Percentiles rank a stretch among this genome's conserved stretches.
phyloP scores from a whole-genome alignment of 2,797 vertebrate species.

The Oreochromis mossambicus region DNA sequence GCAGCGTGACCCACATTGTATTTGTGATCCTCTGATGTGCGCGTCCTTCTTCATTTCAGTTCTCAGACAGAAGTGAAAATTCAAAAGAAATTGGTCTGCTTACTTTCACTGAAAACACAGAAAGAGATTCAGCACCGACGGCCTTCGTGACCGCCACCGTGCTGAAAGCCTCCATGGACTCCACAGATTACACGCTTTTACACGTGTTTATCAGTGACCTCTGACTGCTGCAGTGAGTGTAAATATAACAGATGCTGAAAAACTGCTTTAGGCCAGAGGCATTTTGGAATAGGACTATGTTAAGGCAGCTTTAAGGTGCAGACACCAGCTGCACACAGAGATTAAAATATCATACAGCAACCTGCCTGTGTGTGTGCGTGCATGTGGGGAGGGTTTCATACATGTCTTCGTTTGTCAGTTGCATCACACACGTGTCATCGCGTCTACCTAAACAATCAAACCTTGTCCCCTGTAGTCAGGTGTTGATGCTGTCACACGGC shows the following conservation, averaged over 20 bases:
- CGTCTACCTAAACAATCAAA: background rate
- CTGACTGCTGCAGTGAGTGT: background rate
- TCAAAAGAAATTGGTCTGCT: background rate
- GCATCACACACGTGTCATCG: background rate
- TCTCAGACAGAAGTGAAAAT: conserved; percentile 23
- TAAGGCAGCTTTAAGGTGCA: background rate
- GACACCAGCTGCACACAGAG: background rate
- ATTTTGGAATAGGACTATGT: conserved; percentile 4
- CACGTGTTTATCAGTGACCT: background rate
- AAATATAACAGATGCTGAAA: background rate
- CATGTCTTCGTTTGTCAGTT: background rate
- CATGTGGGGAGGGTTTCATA: background rate
- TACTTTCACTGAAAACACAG: background rate
- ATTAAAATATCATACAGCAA: background rate
- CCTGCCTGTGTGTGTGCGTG: background rate
- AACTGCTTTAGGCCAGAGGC: background rate
- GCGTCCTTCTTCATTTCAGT: background rate
- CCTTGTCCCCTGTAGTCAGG: background rate
- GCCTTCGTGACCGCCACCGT: background rate
- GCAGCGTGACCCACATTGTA: background rate
- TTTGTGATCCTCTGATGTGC: background rate
- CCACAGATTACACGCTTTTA: background rate
- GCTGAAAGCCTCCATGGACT: background rate
- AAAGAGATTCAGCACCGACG: background rate
- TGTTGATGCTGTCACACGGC: background rate